phyloP scores from a whole-genome alignment of 2,113 vertebrate genomes.

The Solea solea region DNA sequence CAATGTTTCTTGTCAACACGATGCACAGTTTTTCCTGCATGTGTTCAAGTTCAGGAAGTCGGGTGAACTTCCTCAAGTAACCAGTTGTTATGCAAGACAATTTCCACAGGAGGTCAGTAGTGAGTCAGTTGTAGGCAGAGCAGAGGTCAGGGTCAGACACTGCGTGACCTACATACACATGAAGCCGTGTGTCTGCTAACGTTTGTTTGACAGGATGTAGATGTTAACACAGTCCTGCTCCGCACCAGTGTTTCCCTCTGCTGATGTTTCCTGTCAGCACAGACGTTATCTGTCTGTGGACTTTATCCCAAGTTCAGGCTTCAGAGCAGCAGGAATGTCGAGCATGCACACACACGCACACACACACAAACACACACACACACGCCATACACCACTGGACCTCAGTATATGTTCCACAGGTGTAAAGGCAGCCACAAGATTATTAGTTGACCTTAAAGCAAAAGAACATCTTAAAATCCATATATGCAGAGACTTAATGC shows the following conservation, averaged over 20 bases:
- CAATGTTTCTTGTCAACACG: neutral
- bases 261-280: constrained; percentile 20
- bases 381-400: too few relatives aligned
- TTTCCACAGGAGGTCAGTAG: constrained; percentile 67
- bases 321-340: constrained; percentile 29
- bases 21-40: neutral
- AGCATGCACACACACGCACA: too few relatives aligned
- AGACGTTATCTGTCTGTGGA: constrained; percentile 39
- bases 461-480: too few relatives aligned
- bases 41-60: constrained; percentile 8
- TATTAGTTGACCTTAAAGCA: too few relatives aligned
- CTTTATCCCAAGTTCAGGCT: constrained; percentile 45
- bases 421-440: too few relatives aligned
- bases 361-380: too few relatives aligned
- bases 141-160: constrained; percentile 27
- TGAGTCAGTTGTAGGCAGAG: neutral
- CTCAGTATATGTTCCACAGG: too few relatives aligned
- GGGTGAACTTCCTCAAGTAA: neutral
- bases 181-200: constrained; percentile 3
- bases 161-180: constrained; percentile 7
- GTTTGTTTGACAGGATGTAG: neutral
- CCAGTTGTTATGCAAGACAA: constrained; percentile 6
- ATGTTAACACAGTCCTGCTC: neutral
- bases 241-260: neutral
- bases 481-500: too few relatives aligned